Evolutionary conservation across 2,888 invertebrate genomes (phyloP).

Genomic region (Fissipunctia ypsillon): DNA sequence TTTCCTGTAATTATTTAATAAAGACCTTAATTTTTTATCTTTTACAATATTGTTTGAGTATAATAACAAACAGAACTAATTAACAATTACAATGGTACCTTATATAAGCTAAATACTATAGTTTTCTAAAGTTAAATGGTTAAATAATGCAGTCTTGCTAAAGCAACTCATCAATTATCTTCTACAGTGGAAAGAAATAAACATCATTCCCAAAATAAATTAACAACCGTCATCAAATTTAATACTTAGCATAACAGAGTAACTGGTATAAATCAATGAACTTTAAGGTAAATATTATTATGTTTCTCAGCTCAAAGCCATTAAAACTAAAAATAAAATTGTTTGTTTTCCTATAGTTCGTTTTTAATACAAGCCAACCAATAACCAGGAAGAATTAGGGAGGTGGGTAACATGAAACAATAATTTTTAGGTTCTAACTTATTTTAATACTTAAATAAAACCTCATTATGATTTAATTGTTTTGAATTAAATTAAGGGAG

Average conservation of each 20-base stretch:
- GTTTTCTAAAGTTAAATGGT: neutral
- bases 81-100: neutral
- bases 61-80: neutral
- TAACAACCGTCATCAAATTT: constrained; percentile 38
- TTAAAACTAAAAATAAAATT: constrained; percentile 46
- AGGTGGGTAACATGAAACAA: neutral
- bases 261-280: constrained; percentile 59
- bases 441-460: neutral
- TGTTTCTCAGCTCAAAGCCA: constrained; percentile 13
- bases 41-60: too few relatives aligned
- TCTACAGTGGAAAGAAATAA: neutral
- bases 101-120: neutral
- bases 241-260: constrained; percentile 15
- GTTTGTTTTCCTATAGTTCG: constrained; percentile 25
- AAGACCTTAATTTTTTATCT: neutral
- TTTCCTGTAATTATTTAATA: neutral
- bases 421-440: neutral
- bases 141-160: neutral
- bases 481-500: neutral
- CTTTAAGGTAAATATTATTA: constrained; percentile 65
- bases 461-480: neutral
- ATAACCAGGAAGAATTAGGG: neutral
- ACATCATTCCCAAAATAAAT: constrained; percentile 41
- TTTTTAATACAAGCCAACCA: neutral
- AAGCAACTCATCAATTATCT: neutral